phyloP scores from a whole-genome alignment of 2,113 vertebrate species.

The Sceloporus undulatus region DNA sequence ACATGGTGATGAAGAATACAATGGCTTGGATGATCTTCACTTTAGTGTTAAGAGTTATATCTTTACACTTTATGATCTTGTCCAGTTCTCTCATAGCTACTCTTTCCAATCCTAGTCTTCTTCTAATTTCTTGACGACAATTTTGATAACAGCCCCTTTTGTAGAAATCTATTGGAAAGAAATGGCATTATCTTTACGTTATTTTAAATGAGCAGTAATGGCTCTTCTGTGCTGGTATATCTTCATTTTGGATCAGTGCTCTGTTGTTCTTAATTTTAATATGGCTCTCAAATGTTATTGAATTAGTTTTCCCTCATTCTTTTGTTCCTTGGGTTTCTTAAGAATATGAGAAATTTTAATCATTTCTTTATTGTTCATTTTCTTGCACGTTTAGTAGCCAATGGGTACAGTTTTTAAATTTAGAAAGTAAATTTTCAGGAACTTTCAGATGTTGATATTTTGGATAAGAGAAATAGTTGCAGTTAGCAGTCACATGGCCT shows the following conservation, averaged over 20 bases:
- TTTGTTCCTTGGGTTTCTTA: background rate
- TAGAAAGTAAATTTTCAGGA: background rate
- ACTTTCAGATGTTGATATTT: background rate
- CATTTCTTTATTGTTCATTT: background rate
- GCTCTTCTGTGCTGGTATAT: background rate
- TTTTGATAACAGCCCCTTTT: background rate
- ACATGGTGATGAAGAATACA: too few species aligned
- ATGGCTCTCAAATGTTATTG: background rate
- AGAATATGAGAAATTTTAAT: background rate
- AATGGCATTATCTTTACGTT: background rate
- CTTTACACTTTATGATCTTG: too few species aligned
- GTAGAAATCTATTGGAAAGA: background rate
- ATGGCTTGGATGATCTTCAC: too few species aligned
- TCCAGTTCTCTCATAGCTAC: too few species aligned
- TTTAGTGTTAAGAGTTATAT: too few species aligned
- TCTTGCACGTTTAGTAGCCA: background rate
- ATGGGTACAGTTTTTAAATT: background rate
- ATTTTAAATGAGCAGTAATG: background rate
- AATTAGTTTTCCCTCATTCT: background rate
- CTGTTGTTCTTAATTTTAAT: background rate
- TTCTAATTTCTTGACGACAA: too few species aligned
- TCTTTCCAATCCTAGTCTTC: too few species aligned
- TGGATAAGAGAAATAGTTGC: background rate
- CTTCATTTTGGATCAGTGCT: background rate
- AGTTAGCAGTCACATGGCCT: background rate